These are phyloP conservation scores for Callionymus lyra DNA, from an alignment of 2,113 vertebrate genomes.

Conservation along the genomic window DNA sequence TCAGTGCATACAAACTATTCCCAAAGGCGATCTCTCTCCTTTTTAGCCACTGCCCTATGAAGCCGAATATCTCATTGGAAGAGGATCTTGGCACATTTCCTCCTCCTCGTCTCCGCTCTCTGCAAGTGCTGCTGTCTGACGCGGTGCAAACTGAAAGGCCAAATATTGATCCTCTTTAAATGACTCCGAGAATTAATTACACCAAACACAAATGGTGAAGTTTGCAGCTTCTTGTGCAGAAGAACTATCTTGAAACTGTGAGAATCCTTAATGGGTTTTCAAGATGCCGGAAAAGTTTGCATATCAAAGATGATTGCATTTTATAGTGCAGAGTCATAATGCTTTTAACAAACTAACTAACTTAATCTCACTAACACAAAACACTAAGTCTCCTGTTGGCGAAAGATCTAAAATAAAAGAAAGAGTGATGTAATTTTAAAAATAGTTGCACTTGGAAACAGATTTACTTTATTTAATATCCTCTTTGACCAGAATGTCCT, in stretches of 20 bases:
- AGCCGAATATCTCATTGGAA: slow-evolving; percentile 8
- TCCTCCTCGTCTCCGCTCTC: slow-evolving; percentile 6
- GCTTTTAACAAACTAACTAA: too few relatives aligned
- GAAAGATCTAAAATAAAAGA: neutral
- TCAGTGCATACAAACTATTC: too few relatives aligned
- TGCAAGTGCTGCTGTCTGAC: slow-evolving; percentile 10
- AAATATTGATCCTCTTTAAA: slow-evolving; percentile 47
- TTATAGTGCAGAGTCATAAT: too few relatives aligned
- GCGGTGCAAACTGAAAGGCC: slow-evolving; percentile 33
- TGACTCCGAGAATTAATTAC: slow-evolving; percentile 48
- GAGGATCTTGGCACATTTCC: slow-evolving; percentile 14
- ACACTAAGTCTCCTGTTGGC: neutral
- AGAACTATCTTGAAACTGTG: too few relatives aligned
- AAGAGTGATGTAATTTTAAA: slow-evolving; percentile 14
- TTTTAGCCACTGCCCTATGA: slow-evolving; percentile 11
- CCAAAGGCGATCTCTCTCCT: slow-evolving; percentile 9
- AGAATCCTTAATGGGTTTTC: too few relatives aligned
- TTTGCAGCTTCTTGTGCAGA: slow-evolving; percentile 15
- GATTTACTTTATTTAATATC: too few relatives aligned
- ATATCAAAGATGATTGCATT: too few relatives aligned
- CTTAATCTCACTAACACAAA: too few relatives aligned
- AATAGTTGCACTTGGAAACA: slow-evolving; percentile 6
- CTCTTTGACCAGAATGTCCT: too few relatives aligned
- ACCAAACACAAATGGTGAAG: slow-evolving; percentile 40
- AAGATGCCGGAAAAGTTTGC: too few relatives aligned